Conservation (phyloP, 2,113 vertebrate species). For the Malurus melanocephalus region DNA sequence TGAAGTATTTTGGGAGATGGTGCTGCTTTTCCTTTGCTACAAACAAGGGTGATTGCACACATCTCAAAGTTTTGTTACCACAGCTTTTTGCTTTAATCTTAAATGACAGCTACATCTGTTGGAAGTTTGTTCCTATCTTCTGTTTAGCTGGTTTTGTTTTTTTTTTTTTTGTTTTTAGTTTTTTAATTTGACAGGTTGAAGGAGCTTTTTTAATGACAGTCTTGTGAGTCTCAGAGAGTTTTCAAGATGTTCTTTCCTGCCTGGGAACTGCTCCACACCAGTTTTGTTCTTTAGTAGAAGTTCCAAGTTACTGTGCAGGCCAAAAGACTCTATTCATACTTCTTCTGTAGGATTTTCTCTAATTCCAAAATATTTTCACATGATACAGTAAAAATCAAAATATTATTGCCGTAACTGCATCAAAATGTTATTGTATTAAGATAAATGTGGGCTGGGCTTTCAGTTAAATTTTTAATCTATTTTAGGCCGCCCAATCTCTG, state of each 20-base stretch:
- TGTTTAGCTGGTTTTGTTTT: background rate
- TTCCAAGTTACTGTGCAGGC: background rate
- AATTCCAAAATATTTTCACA: background rate
- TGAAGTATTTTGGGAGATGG: background rate
- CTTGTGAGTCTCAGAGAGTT: background rate
- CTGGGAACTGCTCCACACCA: background rate
- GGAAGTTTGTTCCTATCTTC: constrained; percentile 35
- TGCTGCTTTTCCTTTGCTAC: background rate
- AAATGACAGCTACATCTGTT: constrained; percentile 61
- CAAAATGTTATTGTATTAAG: background rate
- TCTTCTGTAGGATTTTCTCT: background rate
- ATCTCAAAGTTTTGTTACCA: background rate
- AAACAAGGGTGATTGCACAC: constrained; percentile 24
- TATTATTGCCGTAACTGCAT: background rate
- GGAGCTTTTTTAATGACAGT: constrained; percentile 14
- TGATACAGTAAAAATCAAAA: background rate
- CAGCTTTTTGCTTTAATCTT: constrained; percentile 35
- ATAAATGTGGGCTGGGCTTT: background rate
- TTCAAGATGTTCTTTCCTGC: background rate
- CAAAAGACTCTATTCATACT: background rate
- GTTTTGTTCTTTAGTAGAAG: background rate
- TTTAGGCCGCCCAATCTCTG: background rate
- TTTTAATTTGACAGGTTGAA: constrained; percentile 25
- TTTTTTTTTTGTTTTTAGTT: background rate
- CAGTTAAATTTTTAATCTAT: background rate